A percentile compares a stretch with the other conserved stretches of the same genome.
phyloP scores from a whole-genome alignment of 2,797 vertebrate species.

The Cynopterus sphinx region DNA sequence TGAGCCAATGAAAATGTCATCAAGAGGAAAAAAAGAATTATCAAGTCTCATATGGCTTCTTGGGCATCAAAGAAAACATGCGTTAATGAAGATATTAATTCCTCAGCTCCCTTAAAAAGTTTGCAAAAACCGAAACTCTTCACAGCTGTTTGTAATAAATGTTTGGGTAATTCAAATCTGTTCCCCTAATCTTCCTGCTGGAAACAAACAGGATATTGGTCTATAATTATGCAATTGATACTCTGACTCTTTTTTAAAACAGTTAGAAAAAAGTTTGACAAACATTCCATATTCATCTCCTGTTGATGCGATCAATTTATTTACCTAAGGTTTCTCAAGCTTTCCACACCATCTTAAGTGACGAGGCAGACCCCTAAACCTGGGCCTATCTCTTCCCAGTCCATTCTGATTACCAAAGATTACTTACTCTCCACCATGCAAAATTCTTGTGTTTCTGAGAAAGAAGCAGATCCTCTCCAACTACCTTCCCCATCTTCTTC shows the following conservation, averaged over 20 bases:
- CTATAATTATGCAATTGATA: slow-evolving; percentile 44
- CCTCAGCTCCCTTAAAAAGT: background rate
- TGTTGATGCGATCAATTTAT: background rate
- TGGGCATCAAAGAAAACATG: slow-evolving; percentile 7
- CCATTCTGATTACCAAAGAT: background rate
- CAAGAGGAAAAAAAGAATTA: background rate
- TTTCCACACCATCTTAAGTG: background rate
- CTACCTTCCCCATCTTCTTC: background rate
- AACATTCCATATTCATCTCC: background rate
- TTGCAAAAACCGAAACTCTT: background rate
- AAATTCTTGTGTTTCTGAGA: background rate
- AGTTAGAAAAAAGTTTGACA: slow-evolving; percentile 12
- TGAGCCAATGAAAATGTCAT: slow-evolving; percentile 11
- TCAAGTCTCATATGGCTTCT: background rate
- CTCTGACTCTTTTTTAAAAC: background rate
- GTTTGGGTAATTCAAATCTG: slow-evolving; percentile 70
- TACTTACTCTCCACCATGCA: background rate
- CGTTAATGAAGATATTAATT: slow-evolving; percentile 13
- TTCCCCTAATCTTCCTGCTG: slow-evolving; percentile 76
- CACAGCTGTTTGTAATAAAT: slow-evolving; percentile 61
- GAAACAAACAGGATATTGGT: slow-evolving; percentile 72
- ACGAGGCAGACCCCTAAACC: background rate
- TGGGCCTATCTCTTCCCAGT: background rate
- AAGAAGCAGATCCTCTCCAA: background rate
- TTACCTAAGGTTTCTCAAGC: background rate